phyloP scores from a whole-genome alignment of 2,113 vertebrate species.

The Brienomyrus longianalis region DNA sequence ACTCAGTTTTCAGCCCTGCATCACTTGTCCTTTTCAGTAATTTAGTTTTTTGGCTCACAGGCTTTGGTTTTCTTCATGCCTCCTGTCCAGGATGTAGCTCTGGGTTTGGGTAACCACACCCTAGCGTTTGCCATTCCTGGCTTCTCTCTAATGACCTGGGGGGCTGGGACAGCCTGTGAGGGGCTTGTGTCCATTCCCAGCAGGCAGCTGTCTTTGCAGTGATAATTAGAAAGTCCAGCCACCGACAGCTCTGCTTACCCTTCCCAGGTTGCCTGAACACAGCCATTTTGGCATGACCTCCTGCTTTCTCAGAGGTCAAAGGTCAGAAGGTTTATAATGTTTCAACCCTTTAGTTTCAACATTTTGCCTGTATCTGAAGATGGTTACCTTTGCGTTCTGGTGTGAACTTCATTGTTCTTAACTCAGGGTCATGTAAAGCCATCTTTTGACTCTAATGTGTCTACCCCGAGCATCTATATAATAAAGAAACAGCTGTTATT shows the following conservation, averaged over 20 bases:
- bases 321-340: neutral
- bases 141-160: neutral
- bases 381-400: neutral
- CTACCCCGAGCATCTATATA: neutral
- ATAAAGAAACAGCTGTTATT: neutral
- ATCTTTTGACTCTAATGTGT: neutral
- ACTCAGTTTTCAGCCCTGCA: neutral
- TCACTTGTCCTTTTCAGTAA: neutral
- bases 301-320: neutral
- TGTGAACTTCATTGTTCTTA: neutral
- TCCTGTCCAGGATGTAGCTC: neutral
- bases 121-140: neutral
- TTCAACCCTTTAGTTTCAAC: neutral
- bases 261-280: neutral
- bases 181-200: neutral
- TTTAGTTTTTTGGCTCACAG: neutral
- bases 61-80: neutral
- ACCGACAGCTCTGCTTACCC: neutral
- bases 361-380: neutral
- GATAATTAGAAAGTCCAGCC: slow-evolving; percentile 17
- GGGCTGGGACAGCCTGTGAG: neutral
- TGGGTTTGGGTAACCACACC: neutral
- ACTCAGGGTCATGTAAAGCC: neutral
- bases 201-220: slow-evolving; percentile 3
- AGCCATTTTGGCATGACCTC: slow-evolving; percentile 2